phyloP scores from a whole-genome alignment of 2,113 vertebrate species.

The Nesoenas mayeri region DNA sequence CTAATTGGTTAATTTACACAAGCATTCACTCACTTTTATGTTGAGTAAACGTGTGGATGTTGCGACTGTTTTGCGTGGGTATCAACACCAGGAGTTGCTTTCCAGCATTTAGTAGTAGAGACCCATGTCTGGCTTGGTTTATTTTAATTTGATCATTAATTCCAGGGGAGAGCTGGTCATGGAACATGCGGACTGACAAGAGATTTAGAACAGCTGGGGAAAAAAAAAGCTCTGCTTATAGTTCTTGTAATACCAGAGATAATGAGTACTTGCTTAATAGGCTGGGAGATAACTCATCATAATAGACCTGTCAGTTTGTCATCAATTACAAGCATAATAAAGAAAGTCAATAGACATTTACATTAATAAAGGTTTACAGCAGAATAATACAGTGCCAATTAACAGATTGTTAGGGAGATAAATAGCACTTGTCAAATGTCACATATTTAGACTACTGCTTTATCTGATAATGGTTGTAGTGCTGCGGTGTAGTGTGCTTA shows the following conservation, averaged over 20 bases:
- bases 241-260: neutral
- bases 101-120: neutral
- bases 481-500: neutral
- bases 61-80: neutral
- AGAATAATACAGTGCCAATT: neutral
- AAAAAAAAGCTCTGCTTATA: neutral
- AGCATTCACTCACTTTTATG: neutral
- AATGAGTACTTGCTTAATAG: neutral
- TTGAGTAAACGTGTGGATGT: neutral
- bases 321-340: neutral
- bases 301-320: neutral
- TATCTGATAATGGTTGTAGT: neutral
- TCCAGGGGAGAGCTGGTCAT: neutral
- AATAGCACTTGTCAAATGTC: neutral
- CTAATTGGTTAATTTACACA: neutral
- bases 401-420: neutral
- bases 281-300: neutral
- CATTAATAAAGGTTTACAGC: neutral
- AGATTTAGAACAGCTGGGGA: neutral
- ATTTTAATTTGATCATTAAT: neutral
- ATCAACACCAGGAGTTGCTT: neutral
- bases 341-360: neutral
- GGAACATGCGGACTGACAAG: neutral
- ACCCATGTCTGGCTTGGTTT: accelerated
- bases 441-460: neutral